Base-by-base conservation (phyloP, 2,797 vertebrate species). In the Scarus forsteni region DNA sequence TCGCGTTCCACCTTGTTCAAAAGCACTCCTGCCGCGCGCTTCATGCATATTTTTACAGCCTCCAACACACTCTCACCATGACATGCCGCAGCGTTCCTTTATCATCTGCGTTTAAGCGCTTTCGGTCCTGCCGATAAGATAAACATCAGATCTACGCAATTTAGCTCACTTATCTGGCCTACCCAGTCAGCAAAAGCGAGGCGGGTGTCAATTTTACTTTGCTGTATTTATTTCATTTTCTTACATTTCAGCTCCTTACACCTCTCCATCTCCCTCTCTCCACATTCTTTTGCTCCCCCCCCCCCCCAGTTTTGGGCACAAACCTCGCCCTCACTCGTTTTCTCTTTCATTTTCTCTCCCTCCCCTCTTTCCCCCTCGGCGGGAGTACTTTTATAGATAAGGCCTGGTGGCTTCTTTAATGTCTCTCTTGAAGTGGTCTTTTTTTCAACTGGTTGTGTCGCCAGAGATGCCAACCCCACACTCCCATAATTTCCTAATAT, bases 121-220 rank as follows among this genome's bases (percentile, higher is more conserved):
- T 86, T 87, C 79, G 87, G 86, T 85, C 84, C 81, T 7, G 80
- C 57, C 67, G 92, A 95, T 94, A 94, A 95, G 94, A 95, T 94
- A 94, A 93, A 85, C 86, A 94, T 94, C 92, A 74, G 86, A 94
- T 95, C 92, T 93, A 10, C 77, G 88, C 91, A 93, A 93, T 93
- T 94, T 94, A 93, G 88, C 89, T 89, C 91, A 93, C 90, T 95
- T 95, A 94, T 95, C 94, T 85, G 83, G 88, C 87, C 86, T 85
- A 86, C 88, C 77, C 93, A 95, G 93, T 95, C 90, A 93, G 92
- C 93, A 90, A 75, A 90, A 91, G 92, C 88, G 63, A 93, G 86
- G 89, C 91, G 89, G 90, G 90, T 93, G 92, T 93, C 93, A 94
- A 85, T 91, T 93, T 91, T 71, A 79, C 70, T 85, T 91, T 83